Evolutionary conservation across 2,113 vertebrate species (phyloP).

Genomic region (Lepus americanus): DNA sequence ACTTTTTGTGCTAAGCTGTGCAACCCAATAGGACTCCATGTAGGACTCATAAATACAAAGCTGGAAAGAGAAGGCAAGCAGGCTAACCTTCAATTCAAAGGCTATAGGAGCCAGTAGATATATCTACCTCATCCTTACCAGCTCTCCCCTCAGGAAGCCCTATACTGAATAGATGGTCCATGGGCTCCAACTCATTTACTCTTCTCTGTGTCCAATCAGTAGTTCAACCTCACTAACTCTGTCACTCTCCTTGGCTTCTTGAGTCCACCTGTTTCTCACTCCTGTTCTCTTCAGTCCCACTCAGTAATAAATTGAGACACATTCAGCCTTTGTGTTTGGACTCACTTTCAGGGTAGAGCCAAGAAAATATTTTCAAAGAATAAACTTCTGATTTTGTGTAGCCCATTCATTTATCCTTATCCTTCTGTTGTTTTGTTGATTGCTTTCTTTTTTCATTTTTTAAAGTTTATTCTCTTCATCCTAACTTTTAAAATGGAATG

Average conservation of each 20-base stretch:
- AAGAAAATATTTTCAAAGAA: neutral
- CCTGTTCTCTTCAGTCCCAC: neutral
- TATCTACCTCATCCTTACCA: neutral
- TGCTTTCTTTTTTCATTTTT: neutral
- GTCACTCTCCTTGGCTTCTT: neutral
- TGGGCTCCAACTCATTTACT: neutral
- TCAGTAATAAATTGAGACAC: neutral
- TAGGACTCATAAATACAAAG: neutral
- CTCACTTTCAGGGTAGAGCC: neutral
- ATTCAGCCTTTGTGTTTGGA: neutral
- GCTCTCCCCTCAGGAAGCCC: neutral
- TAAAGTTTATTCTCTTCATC: neutral
- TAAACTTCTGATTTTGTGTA: neutral
- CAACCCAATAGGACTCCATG: neutral
- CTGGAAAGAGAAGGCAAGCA: neutral
- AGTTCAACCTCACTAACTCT: neutral
- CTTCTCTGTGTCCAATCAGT: neutral
- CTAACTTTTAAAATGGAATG: neutral
- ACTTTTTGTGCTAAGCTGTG: neutral
- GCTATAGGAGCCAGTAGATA: neutral
- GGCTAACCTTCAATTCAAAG: neutral
- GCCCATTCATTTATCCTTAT: neutral
- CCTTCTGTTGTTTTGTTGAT: neutral
- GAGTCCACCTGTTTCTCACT: neutral
- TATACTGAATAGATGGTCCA: neutral